Base-by-base conservation (phyloP, 1,140 invertebrate genomes). In the Hycleus phaleratus region DNA sequence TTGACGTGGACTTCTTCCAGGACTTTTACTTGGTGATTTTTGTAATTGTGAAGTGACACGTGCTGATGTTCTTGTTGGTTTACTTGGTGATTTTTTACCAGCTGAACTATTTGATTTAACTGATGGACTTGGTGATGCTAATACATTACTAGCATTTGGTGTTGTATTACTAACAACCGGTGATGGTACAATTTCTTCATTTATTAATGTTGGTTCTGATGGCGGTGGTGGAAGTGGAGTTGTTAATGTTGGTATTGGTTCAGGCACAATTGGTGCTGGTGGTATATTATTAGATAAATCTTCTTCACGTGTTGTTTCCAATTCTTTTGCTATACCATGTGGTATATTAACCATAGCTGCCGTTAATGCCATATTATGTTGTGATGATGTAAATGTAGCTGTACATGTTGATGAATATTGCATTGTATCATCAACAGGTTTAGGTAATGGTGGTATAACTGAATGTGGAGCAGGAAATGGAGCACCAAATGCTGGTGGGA, bases 291-390 rank as follows among this genome's bases (percentile, higher is more conserved):
- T 46, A 25, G 45, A 12, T 9, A 43, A 59, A 45, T 71, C 70
- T 39, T 71, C 71, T 0, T 70, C 66, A 12, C 70, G 59, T 32
- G 67, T 56, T 67, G 63, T 42, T 56, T 61, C 53, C 63, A 72
- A 44, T 60, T 68, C 58, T 71, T 72, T 57, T 67, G 69, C 26
- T 62, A 69, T 59, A 59, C 65, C 43, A 43, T 58, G 61, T 26
- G 69, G 71, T 52, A 72, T 49, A 46, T 75, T 80, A 12, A 88
- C 85, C 81, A 90, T 88, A 0, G 85, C 83, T 4, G 85, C 83
- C 3, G 85, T 88, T 2, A 89, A 69, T 0, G 85, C 86, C 78
- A 88, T 85, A 65, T 89, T 88, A 68, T 87, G 83, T 43, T 85
- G 82, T 3, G 85, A 88, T 10, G 86, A 83, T 4, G 87, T 88